Percentiles rank a stretch among this genome's conserved stretches.
These are phyloP conservation scores for Salvelinus namaycush DNA, from an alignment of 2,113 vertebrate species.

Conservation along the genomic window DNA sequence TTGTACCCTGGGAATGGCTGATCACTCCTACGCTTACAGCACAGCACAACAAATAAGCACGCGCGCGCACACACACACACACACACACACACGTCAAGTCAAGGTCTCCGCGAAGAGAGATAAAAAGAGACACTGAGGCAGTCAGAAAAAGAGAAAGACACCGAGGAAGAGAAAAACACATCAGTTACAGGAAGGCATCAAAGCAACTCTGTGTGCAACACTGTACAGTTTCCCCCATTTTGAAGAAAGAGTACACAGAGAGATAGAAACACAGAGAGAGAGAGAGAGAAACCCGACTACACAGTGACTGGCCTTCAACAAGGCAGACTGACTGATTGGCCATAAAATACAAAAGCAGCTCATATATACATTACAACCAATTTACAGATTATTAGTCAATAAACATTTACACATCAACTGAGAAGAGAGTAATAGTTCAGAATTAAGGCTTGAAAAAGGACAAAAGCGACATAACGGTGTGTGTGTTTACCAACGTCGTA, in stretches of 20 bases:
- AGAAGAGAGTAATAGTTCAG: conserved; percentile 39
- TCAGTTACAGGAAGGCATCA: conserved; percentile 42
- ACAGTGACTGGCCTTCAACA: conserved; percentile 29
- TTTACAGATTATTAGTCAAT: conserved; percentile 49
- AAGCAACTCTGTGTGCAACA: conserved; percentile 25
- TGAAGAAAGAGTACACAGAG: neutral
- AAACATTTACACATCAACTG: conserved; percentile 52
- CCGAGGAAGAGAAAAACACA: conserved; percentile 12
- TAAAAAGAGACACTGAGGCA: conserved; percentile 18
- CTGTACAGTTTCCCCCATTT: conserved; percentile 22
- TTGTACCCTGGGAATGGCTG: conserved; percentile 70
- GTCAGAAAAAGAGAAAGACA: conserved; percentile 10
- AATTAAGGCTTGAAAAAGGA: conserved; percentile 78
- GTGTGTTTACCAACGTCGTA: conserved; percentile 43
- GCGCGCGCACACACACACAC: neutral
- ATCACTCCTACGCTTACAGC: conserved; percentile 68
- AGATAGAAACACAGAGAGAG: neutral
- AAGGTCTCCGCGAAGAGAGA: conserved; percentile 12
- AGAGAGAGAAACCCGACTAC: conserved; percentile 15
- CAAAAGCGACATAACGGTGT: conserved; percentile 57
- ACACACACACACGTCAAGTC: neutral
- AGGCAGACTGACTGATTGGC: conserved; percentile 8
- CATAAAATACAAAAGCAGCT: conserved; percentile 54
- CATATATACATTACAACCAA: conserved; percentile 54
- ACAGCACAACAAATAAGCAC: conserved; percentile 23